Base-by-base conservation (phyloP, 2,888 invertebrate species). In the Sminthurides aquaticus region DNA sequence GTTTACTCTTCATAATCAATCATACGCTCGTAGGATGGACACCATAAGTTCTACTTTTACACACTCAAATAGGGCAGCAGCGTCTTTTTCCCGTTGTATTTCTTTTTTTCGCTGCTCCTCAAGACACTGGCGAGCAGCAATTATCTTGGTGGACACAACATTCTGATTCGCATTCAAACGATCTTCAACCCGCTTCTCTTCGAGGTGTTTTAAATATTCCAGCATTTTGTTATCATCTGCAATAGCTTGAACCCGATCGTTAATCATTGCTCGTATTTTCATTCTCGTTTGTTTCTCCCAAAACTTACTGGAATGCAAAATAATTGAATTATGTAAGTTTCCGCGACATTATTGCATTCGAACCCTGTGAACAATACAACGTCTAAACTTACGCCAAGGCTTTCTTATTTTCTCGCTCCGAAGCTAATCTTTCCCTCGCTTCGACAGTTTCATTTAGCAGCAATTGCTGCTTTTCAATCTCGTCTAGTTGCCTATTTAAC, bases 221-320 rank as follows among this genome's bases (percentile, higher is more conserved):
- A 64, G 34, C 25, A 59, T 60, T 48, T 59, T 54, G 22, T 56
- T 22, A 18, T 64, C 64, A 26, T 64, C 60, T 18, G 25, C n/a
- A 49, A 64, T 64, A 8, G 60, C 52, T 28, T 59, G 54, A 28
- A 64, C n/a, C 26, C 64, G 27, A 18, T 64, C 64, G 8, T 56
- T 64, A 48, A 59, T 59, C 25, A 59, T n/a, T 18, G 64, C 59
- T 43, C 64, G 43, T 49, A 64, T 55, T 48, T 64, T 64, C 48
- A 64, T n/a, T 22, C 64, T 54, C 20, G 60, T 64, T 25, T 64
- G 64, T 25, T 56, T 64, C 11, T 34, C 64, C 64, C 64, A 64
- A 24, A 64, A 64, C 56, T 60, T 64, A 1, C 64, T 63, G 43
- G 8, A 27, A 57, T 57, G 11, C 3, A 43, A 43, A 43, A 18